These are phyloP conservation scores for Marmota flaviventris DNA, from an alignment of 2,113 vertebrate species.

Conservation along the genomic window DNA sequence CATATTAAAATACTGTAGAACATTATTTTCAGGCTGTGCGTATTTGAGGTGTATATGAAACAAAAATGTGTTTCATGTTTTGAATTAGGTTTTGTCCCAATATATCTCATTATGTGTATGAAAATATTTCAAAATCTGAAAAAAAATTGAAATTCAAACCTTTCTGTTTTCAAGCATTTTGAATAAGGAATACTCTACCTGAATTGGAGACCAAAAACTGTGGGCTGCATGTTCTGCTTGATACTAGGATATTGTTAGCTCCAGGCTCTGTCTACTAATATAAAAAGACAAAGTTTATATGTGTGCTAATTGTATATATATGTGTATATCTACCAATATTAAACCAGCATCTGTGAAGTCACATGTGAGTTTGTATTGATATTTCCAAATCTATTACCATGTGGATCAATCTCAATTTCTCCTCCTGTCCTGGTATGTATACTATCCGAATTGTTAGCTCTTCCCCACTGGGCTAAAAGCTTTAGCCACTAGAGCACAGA, in stretches of 20 bases:
- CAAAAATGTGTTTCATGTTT: neutral
- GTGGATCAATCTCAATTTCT: neutral
- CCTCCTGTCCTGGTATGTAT: accelerated
- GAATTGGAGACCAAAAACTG: neutral
- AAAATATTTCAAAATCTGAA: neutral
- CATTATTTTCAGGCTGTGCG: neutral
- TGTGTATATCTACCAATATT: too few relatives aligned
- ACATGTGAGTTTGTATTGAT: neutral
- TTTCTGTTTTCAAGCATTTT: neutral
- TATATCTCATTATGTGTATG: neutral
- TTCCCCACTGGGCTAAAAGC: neutral
- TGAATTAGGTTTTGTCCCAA: neutral
- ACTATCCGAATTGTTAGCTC: neutral
- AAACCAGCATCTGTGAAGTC: too few relatives aligned
- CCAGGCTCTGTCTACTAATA: neutral
- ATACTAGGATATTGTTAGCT: neutral
- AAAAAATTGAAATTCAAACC: neutral
- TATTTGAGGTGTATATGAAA: neutral
- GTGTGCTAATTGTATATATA: too few relatives aligned
- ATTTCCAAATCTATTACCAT: neutral
- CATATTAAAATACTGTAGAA: neutral
- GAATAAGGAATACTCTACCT: neutral
- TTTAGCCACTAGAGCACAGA: too few relatives aligned
- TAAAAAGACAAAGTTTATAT: accelerated
- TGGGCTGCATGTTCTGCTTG: neutral